A percentile compares a stretch with the other conserved stretches of the same genome.
Evolutionary conservation across 2,888 invertebrate species (phyloP).

Genomic region (Tiphia femorata): DNA sequence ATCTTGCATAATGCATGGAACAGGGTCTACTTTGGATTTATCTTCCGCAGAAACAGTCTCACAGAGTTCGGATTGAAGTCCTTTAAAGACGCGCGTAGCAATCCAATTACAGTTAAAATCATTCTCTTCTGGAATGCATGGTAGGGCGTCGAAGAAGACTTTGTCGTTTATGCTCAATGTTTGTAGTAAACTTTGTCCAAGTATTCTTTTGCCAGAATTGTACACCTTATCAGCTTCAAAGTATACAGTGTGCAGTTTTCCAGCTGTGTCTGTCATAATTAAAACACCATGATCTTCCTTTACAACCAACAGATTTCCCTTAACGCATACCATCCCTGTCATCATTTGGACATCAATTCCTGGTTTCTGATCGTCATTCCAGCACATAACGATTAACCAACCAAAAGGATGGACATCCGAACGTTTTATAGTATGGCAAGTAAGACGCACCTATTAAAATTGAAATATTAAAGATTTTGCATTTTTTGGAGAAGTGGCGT

Average conservation of each 20-base stretch:
- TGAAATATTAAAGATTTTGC: too few species aligned
- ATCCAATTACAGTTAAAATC: not conserved
- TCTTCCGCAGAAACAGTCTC: too few species aligned
- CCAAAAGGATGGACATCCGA: not conserved
- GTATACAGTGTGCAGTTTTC: constrained; percentile 27
- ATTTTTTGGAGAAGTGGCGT: too few species aligned
- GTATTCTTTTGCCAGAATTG: constrained; percentile 41
- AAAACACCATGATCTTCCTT: constrained; percentile 43
- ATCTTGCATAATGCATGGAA: too few species aligned
- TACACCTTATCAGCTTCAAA: constrained; percentile 50
- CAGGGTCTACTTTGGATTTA: too few species aligned
- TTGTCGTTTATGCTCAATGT: constrained; percentile 28
- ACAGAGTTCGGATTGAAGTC: too few species aligned
- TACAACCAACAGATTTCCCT: constrained; percentile 13
- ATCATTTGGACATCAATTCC: not conserved
- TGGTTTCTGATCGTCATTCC: not conserved
- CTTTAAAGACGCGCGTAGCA: constrained; percentile 49
- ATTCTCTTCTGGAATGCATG: constrained; percentile 49
- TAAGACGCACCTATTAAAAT: not conserved
- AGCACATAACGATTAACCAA: not conserved
- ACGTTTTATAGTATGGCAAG: not conserved
- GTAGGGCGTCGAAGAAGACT: constrained; percentile 52
- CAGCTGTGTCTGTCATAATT: constrained; percentile 12
- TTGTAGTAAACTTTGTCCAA: constrained; percentile 30
- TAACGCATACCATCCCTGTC: not conserved